These are phyloP conservation scores for Neoseiulus cucumeris DNA, from an alignment of 1,140 invertebrate species.

Conservation along the genomic window DNA sequence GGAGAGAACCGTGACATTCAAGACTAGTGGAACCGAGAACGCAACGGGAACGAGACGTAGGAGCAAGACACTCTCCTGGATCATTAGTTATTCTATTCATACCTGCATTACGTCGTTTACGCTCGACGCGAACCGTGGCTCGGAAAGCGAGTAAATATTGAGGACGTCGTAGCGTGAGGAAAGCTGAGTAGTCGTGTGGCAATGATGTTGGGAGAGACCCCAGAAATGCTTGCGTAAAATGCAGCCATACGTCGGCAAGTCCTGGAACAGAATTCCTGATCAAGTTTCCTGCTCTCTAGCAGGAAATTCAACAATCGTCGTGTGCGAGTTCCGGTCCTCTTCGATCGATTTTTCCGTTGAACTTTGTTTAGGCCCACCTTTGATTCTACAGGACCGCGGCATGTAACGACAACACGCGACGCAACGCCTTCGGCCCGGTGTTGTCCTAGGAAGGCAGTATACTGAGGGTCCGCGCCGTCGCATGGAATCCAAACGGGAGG, in stretches of 20 bases:
- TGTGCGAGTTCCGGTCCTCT: too few relatives aligned
- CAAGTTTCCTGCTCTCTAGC: background rate
- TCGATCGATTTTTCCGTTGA: too few relatives aligned
- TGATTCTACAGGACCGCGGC: slow-evolving; percentile 1
- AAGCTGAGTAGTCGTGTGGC: slow-evolving; percentile 9
- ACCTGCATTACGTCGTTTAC: slow-evolving; percentile 4
- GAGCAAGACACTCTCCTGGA: background rate
- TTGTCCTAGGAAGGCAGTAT: slow-evolving; percentile 4
- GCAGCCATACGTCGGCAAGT: slow-evolving; percentile 10
- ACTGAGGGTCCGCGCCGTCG: slow-evolving; percentile 5
- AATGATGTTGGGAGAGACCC: slow-evolving; percentile 8
- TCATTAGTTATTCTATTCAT: background rate
- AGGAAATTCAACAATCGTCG: background rate
- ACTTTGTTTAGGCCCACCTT: background rate
- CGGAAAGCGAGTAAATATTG: slow-evolving; percentile 9
- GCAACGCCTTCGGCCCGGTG: slow-evolving; percentile 4
- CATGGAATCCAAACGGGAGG: slow-evolving; percentile 5
- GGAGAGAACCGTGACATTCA: background rate
- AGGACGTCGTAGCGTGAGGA: slow-evolving; percentile 10
- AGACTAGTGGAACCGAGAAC: background rate
- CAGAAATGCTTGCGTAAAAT: slow-evolving; percentile 12
- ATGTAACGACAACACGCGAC: background rate
- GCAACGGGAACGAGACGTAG: background rate
- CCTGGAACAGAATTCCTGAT: background rate
- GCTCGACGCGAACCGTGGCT: slow-evolving; percentile 5